A percentile compares a stretch with the other conserved stretches of the same genome.
Evolutionary conservation across 2,888 invertebrate genomes (phyloP).

Genomic region (Catocala nupta): DNA sequence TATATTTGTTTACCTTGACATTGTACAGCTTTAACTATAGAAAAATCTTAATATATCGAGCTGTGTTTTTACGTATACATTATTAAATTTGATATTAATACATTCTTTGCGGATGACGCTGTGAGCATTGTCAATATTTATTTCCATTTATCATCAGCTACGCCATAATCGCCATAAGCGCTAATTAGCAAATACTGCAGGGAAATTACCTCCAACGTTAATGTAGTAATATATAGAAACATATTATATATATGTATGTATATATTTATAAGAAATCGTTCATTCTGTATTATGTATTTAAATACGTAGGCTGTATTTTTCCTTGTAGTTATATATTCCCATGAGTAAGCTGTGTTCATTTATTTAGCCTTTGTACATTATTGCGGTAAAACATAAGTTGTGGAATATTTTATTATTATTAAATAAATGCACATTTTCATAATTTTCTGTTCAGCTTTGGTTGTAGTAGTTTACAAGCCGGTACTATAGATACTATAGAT

Average conservation of each 20-base stretch:
- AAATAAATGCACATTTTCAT: too few species aligned
- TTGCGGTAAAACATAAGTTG: neutral
- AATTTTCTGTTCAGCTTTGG: too few species aligned
- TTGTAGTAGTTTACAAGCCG: too few species aligned
- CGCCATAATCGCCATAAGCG: neutral
- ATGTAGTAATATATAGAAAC: conserved; percentile 27
- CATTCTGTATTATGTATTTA: conserved; percentile 32
- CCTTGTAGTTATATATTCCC: conserved; percentile 12
- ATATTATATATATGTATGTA: conserved; percentile 9
- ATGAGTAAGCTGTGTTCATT: neutral
- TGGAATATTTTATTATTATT: neutral
- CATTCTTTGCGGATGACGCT: too few species aligned
- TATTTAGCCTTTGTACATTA: too few species aligned
- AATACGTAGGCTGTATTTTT: conserved; percentile 19
- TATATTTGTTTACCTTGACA: too few species aligned
- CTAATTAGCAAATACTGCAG: conserved; percentile 14
- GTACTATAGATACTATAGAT: too few species aligned
- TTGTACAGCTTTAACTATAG: too few species aligned
- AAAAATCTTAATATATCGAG: too few species aligned
- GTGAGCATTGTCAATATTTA: neutral
- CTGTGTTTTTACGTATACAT: too few species aligned
- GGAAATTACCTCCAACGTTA: conserved; percentile 25
- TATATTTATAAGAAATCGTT: conserved; percentile 36
- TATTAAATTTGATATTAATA: too few species aligned
- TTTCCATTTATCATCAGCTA: conserved; percentile 7